phyloP scores from a whole-genome alignment of 2,113 vertebrate genomes.

The Enhydra lutris region DNA sequence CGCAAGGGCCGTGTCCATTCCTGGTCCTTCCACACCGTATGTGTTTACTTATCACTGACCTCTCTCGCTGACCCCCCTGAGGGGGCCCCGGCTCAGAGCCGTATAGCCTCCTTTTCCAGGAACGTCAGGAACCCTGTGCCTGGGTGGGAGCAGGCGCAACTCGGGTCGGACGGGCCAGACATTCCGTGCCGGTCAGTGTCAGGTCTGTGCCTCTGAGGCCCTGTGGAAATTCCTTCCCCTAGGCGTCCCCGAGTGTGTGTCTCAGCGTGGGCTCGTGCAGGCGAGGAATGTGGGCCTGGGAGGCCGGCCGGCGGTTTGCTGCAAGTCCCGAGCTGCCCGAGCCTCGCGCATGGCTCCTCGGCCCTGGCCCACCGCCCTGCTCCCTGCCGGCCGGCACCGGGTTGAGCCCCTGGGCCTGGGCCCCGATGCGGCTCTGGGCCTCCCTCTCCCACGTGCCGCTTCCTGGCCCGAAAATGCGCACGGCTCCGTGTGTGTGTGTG shows the following conservation, averaged over 20 bases:
- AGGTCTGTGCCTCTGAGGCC: slow-evolving; percentile 16
- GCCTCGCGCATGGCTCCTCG: accelerated
- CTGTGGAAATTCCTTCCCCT: slow-evolving; percentile 14
- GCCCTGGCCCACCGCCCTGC: neutral
- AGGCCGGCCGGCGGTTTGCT: slow-evolving; percentile 58
- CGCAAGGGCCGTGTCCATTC: neutral
- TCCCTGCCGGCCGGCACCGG: neutral
- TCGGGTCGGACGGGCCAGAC: neutral
- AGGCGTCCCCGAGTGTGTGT: slow-evolving; percentile 31
- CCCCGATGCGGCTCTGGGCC: neutral
- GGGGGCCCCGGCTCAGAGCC: neutral
- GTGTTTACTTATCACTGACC: neutral
- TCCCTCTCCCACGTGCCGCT: too few relatives aligned
- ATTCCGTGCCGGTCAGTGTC: neutral
- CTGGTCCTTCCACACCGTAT: neutral
- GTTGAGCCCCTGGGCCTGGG: neutral
- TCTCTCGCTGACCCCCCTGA: neutral
- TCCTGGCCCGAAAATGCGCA: accelerated
- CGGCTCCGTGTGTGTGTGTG: neutral
- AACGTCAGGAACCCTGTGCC: neutral
- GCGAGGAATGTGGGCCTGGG: neutral
- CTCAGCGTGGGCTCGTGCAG: neutral
- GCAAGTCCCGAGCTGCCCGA: slow-evolving; percentile 16
- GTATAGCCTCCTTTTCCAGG: neutral
- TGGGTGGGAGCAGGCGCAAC: neutral